These are phyloP conservation scores for Iphiclides podalirius DNA, from an alignment of 2,888 invertebrate genomes.

Conservation along the genomic window DNA sequence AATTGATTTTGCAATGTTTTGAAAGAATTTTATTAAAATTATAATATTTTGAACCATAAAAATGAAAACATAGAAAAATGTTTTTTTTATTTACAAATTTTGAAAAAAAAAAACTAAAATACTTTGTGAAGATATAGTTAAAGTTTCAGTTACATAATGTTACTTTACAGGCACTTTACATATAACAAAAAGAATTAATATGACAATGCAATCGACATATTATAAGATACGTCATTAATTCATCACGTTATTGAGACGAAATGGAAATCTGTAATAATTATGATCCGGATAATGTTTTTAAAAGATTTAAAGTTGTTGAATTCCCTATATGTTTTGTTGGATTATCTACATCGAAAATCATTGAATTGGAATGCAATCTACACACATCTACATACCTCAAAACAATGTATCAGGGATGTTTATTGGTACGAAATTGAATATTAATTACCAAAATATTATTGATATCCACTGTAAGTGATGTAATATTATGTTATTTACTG, in stretches of 20 bases:
- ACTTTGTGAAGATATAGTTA: too few relatives aligned
- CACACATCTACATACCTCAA: constrained; percentile 56
- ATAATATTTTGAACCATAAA: too few relatives aligned
- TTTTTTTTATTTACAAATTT: neutral
- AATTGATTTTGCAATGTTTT: too few relatives aligned
- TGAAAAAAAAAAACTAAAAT: neutral
- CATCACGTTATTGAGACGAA: too few relatives aligned
- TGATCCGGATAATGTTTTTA: constrained; percentile 58
- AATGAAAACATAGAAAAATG: too few relatives aligned
- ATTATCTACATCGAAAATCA: constrained; percentile 45
- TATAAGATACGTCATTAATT: too few relatives aligned
- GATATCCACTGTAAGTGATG: neutral
- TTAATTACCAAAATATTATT: neutral
- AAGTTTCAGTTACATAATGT: neutral
- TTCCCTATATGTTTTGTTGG: constrained; percentile 64
- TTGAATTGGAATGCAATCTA: constrained; percentile 57
- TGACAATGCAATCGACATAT: too few relatives aligned
- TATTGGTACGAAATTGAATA: constrained; percentile 52
- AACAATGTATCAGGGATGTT: constrained; percentile 51
- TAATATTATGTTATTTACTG: neutral
- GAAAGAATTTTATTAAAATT: too few relatives aligned
- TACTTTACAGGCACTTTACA: too few relatives aligned
- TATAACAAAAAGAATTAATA: too few relatives aligned
- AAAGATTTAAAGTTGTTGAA: constrained; percentile 59
- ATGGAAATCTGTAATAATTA: constrained; percentile 40